Evolutionary conservation across 92 coral and sea anemone species (phyloP).

Genomic region (Parazoanthus swiftii): DNA sequence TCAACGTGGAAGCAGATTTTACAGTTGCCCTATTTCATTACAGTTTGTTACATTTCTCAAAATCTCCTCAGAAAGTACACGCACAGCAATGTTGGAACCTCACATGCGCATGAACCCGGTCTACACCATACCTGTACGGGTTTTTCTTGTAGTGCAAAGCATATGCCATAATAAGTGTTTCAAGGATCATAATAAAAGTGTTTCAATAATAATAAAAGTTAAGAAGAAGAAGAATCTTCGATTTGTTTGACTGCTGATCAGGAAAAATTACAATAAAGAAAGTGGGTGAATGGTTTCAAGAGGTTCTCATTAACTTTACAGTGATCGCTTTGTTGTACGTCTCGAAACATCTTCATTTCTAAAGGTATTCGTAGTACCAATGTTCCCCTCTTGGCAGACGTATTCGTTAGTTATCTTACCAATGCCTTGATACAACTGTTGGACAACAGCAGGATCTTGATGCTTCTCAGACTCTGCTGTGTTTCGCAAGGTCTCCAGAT

Average conservation of each 20-base stretch:
- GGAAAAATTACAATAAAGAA: constrained; percentile 7
- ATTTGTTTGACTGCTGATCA: neutral
- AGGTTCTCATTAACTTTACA: neutral
- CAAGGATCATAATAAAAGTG: neutral
- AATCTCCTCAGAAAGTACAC: no score
- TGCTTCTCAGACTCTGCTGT: neutral
- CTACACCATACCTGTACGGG: neutral
- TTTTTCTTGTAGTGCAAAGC: constrained; percentile 3
- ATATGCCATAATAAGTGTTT: neutral
- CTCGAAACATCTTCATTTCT: neutral
- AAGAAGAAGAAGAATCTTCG: neutral
- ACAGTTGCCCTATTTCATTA: no score
- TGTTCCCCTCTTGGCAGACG: neutral
- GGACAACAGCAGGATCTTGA: neutral
- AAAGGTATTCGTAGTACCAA: neutral
- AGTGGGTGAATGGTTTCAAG: neutral
- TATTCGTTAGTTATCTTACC: neutral
- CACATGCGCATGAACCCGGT: neutral
- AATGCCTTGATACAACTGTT: neutral
- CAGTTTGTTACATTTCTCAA: no score
- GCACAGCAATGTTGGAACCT: no score
- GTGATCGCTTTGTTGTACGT: neutral
- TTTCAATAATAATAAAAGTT: no score
- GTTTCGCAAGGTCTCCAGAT: neutral
- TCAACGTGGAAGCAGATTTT: no score